phyloP scores from a whole-genome alignment of 2,113 vertebrate genomes.

The Eublepharis macularius region DNA sequence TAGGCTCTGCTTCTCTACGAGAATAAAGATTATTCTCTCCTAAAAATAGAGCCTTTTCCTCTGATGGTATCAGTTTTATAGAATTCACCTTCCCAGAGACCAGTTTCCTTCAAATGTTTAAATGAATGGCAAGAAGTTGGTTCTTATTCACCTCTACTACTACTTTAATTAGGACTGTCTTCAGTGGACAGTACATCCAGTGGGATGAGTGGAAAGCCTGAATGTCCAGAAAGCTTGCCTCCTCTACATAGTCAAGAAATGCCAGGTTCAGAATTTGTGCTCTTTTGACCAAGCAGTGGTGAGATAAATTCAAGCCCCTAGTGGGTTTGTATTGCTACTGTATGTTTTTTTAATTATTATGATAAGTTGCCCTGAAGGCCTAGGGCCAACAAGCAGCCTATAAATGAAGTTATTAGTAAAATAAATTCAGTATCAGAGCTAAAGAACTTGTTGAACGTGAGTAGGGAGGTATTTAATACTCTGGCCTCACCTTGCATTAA shows the following conservation, averaged over 20 bases:
- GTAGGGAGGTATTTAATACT: background rate
- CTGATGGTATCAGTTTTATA: too few species aligned
- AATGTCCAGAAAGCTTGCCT: background rate
- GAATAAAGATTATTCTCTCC: too few species aligned
- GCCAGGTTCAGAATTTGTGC: background rate
- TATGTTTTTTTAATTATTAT: background rate
- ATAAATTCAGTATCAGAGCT: background rate
- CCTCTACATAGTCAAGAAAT: background rate
- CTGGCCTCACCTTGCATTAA: background rate
- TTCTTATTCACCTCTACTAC: too few species aligned
- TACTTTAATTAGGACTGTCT: too few species aligned
- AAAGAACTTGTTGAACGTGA: background rate
- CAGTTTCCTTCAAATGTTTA: too few species aligned
- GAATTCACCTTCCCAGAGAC: too few species aligned
- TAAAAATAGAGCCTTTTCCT: too few species aligned
- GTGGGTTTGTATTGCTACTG: background rate
- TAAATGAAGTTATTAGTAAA: background rate
- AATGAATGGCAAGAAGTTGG: too few species aligned
- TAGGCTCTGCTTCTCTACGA: too few species aligned
- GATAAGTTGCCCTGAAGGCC: background rate
- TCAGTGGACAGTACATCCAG: too few species aligned
- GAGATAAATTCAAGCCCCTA: background rate
- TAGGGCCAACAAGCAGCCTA: background rate
- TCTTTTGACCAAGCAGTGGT: too few species aligned
- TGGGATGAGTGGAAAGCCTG: background rate